A percentile compares a stretch with the other conserved stretches of the same genome.
Evolutionary conservation across 2,888 invertebrate genomes (phyloP).

Genomic region (Panopea generosa): DNA sequence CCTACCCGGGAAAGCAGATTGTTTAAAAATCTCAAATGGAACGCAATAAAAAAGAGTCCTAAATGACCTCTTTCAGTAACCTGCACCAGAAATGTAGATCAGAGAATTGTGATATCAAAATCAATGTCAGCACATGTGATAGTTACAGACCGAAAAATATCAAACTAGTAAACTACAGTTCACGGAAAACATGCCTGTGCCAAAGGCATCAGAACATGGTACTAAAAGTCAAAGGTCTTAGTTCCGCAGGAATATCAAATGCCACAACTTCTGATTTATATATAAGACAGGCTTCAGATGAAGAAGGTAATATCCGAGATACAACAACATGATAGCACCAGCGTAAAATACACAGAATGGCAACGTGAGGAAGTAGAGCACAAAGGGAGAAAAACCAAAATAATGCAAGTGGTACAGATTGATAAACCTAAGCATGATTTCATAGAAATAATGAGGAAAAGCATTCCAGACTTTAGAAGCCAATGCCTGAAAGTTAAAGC

Average conservation of each 20-base stretch:
- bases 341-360: conserved; percentile 35
- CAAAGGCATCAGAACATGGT: too few relatives aligned
- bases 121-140: conserved; percentile 25
- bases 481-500: conserved; percentile 21
- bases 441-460: conserved; percentile 22
- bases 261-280: conserved; percentile 16
- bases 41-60: conserved; percentile 21
- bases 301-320: conserved; percentile 7
- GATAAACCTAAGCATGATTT: conserved; percentile 30
- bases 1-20: conserved; percentile 34
- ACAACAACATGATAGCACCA: background rate
- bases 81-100: conserved; percentile 38
- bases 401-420: conserved; percentile 22
- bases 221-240: conserved; percentile 35
- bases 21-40: conserved; percentile 9
- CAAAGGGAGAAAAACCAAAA: conserved; percentile 31
- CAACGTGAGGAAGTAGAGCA: conserved; percentile 28
- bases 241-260: background rate
- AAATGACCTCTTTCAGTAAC: conserved; percentile 29
- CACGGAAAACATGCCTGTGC: conserved; percentile 38
- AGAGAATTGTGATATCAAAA: conserved; percentile 19
- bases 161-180: conserved; percentile 33
- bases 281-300: conserved; percentile 12
- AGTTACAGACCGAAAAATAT: conserved; percentile 37
- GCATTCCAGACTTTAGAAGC: conserved; percentile 12